Base-by-base conservation (phyloP, 2,797 vertebrate species). In the Lepidocolaptes lacrymiger region DNA sequence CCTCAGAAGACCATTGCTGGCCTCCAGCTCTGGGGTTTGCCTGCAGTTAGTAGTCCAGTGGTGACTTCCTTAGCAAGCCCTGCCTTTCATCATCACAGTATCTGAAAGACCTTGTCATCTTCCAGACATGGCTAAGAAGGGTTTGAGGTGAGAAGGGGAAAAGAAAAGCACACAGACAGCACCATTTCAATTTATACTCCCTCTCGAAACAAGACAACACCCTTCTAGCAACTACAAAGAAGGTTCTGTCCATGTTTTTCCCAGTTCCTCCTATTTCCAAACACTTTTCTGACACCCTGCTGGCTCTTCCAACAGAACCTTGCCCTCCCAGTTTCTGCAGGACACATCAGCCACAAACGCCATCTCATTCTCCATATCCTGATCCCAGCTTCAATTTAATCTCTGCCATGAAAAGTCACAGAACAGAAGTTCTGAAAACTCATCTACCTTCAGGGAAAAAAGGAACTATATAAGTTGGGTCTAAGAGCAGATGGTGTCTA, bases 401-500 rank as follows among this genome's bases (percentile, higher is more conserved):
- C 34, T 88, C 76, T 55, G 43, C 58, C 71, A 37, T n/a, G n/a
- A 83, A 91, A 89, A 85, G 37, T 43, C 69, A 71, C n/a, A 24
- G 46, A 59, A 89, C 5, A 10, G 5, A 41, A 91, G 27, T 39
- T 54, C 64, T 89, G 64, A 89, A 77, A 79, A 56, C 23, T 75
- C 76, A 30, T 26, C 39, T 81, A 6, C 55, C 62, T 91, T 73
- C 14, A 20, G 77, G 61, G 48, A 37, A 8, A 44, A 39, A 91
- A 91, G 56, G 20, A 80, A 89, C 88, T 71, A 92, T 15, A 74
- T 69, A 83, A 93, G 85, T 41, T 34, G 79, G 34, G 87, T 91
- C 67, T 78, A 68, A 56, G 93, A 93, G 85, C 97, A 97, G 97
- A 97, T 96, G 97, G 96, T 46, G n/a, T 96, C 95, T 95, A 66